Conservation (phyloP, 1,140 invertebrate species). For the Hylaeus anthracinus region DNA sequence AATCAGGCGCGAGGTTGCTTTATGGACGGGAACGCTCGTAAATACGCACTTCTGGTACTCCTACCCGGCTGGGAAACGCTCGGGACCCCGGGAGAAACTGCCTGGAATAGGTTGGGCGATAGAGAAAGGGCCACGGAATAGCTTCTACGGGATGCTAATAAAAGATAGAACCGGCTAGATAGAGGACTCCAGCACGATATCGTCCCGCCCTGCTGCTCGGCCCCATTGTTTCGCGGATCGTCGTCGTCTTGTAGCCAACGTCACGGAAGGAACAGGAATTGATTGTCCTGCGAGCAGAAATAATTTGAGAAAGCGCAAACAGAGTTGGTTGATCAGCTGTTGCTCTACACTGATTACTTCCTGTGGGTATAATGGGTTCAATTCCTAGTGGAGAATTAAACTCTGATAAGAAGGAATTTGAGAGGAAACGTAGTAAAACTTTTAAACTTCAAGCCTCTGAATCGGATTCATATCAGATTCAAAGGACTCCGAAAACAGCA, state of each 20-base stretch:
- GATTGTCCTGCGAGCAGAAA: conserved; percentile 26
- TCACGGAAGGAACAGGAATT: conserved; percentile 43
- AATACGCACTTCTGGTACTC: conserved; percentile 81
- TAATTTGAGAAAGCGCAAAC: not conserved
- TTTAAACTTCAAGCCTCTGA: too few species aligned
- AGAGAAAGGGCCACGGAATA: conserved; percentile 76
- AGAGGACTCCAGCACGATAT: conserved; percentile 62
- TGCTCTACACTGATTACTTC: not conserved
- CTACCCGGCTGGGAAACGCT: conserved; percentile 71
- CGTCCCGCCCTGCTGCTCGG: conserved; percentile 28
- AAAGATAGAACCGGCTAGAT: conserved; percentile 78
- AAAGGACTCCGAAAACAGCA: too few species aligned
- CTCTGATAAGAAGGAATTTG: too few species aligned
- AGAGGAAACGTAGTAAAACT: too few species aligned
- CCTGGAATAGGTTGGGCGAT: conserved; percentile 71
- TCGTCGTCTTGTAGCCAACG: conserved; percentile 34
- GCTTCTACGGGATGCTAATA: conserved; percentile 78
- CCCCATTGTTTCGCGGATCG: conserved; percentile 72
- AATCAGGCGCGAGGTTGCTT: conserved; percentile 82
- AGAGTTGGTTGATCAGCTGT: not conserved
- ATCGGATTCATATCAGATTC: too few species aligned
- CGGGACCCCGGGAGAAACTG: conserved; percentile 72
- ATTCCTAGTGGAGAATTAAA: too few species aligned
- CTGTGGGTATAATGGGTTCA: too few species aligned
- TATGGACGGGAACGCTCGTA: conserved; percentile 82